These are phyloP conservation scores for Halcyon badia DNA, from an alignment of 2,797 vertebrate genomes.

Conservation along the genomic window DNA sequence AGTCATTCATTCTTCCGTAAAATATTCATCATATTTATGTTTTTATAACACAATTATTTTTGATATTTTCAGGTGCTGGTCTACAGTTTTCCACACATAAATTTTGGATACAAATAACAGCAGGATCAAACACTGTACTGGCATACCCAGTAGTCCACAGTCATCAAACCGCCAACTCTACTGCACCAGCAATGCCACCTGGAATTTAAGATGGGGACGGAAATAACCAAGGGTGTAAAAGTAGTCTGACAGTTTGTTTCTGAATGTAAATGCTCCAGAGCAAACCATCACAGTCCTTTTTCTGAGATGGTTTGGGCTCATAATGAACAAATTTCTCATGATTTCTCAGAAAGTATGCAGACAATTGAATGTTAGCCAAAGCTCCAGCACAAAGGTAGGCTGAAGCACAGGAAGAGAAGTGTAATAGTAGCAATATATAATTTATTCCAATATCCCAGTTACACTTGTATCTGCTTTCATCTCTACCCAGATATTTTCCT, in stretches of 20 bases:
- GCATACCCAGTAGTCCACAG: background rate
- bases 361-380: constrained; percentile 32
- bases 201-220: background rate
- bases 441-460: constrained; percentile 70
- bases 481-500: constrained; percentile 71
- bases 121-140: background rate
- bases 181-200: background rate
- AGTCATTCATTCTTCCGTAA: background rate
- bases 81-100: background rate
- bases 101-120: background rate
- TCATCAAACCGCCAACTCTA: background rate
- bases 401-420: constrained; percentile 60
- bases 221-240: background rate
- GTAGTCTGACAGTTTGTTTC: background rate
- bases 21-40: background rate
- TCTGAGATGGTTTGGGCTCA: background rate
- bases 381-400: constrained; percentile 53
- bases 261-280: background rate
- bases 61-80: background rate
- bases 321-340: background rate
- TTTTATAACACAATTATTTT: background rate
- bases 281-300: background rate
- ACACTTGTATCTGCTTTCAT: constrained; percentile 74
- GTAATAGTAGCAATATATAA: constrained; percentile 68
- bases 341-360: constrained; percentile 38